A percentile compares a stretch with the other conserved stretches of the same genome.
These are phyloP conservation scores for Apodemia hepburni DNA, from an alignment of 2,888 invertebrate species.

Conservation along the genomic window DNA sequence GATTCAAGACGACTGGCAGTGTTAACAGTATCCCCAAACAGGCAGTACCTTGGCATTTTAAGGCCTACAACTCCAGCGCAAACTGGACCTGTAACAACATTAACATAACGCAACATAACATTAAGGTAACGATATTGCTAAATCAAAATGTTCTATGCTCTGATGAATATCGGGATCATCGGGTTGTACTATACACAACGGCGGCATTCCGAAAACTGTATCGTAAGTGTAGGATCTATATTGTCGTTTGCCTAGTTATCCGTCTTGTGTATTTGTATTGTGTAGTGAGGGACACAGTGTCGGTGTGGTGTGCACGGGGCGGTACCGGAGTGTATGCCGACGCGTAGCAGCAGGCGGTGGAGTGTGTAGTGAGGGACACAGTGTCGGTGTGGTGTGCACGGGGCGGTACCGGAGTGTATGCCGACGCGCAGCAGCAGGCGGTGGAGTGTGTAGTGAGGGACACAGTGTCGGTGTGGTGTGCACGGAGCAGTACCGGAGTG, in stretches of 20 bases:
- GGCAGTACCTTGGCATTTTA: constrained; percentile 96
- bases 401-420: constrained; percentile 87
- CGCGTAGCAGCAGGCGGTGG: constrained; percentile 91
- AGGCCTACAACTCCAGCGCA: constrained; percentile 95
- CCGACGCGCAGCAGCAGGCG: constrained; percentile 93
- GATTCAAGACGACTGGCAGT: constrained; percentile 94
- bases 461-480: background rate
- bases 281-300: no score
- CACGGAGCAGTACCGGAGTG: constrained; percentile 85
- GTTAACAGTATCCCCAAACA: constrained; percentile 96
- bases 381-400: background rate
- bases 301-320: background rate
- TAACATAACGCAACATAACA: no score
- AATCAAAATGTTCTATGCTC: no score
- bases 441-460: constrained; percentile 55
- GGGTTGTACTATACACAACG: no score
- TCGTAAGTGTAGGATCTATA: no score
- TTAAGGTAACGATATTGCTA: no score
- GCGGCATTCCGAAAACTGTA: no score
- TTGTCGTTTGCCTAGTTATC: no score
- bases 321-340: constrained; percentile 93
- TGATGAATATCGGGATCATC: no score
- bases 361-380: no score
- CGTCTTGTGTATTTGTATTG: no score
- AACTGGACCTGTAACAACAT: constrained; percentile 84